phyloP scores from a whole-genome alignment of 2,797 vertebrate genomes.

The Macroramphosus scolopax region DNA sequence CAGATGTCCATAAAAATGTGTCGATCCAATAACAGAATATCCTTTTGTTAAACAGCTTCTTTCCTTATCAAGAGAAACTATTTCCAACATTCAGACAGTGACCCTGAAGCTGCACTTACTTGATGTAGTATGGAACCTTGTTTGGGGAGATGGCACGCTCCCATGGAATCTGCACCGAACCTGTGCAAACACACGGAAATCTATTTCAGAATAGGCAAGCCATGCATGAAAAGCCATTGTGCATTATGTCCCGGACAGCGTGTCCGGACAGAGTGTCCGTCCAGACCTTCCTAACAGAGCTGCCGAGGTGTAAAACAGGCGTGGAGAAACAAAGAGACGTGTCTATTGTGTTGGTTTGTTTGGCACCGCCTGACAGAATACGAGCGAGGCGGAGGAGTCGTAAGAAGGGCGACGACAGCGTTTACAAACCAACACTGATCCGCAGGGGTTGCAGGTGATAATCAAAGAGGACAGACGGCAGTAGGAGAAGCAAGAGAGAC shows the following conservation, averaged over 20 bases:
- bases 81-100: no score
- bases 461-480: conserved; percentile 39
- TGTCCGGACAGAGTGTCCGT: conserved; percentile 49
- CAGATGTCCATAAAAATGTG: no score
- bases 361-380: conserved; percentile 48
- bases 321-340: conserved; percentile 45
- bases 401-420: conserved; percentile 18
- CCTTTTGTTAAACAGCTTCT: no score
- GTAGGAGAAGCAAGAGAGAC: conserved; percentile 10
- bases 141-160: conserved; percentile 97
- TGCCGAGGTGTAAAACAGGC: conserved; percentile 32
- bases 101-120: conserved; percentile 83
- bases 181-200: conserved; percentile 73
- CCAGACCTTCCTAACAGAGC: conserved; percentile 48
- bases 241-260: conserved; percentile 44
- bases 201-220: conserved; percentile 47
- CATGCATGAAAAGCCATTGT: conserved; percentile 56
- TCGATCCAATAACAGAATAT: no score
- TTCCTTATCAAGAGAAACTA: no score
- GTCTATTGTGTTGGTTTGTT: conserved; percentile 57
- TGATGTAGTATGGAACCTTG: conserved; percentile 99
- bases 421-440: conserved; percentile 24
- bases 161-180: conserved; percentile 97
- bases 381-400: conserved; percentile 12
- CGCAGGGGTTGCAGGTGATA: conserved; percentile 23